Percentiles rank a stretch among this genome's conserved stretches.
phyloP scores from a whole-genome alignment of 2,113 vertebrate species.

The Gorsachius goisagi region DNA sequence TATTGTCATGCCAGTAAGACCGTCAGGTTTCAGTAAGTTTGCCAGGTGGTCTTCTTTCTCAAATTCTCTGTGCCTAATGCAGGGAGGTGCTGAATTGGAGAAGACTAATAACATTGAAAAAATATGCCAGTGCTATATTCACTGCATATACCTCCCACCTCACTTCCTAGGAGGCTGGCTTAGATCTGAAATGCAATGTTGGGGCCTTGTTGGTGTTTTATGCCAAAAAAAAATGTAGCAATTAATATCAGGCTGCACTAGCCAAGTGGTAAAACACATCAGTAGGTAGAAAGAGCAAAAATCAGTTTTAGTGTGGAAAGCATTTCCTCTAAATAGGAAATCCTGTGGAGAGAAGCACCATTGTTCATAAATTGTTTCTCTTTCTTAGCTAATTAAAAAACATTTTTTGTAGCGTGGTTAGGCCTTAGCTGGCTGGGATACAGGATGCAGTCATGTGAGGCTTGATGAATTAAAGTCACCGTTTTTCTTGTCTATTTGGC shows the following conservation, averaged over 20 bases:
- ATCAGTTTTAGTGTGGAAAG: background rate
- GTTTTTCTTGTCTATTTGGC: conserved; percentile 2
- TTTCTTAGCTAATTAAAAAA: conserved; percentile 15
- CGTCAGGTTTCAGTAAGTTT: background rate
- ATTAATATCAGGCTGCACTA: background rate
- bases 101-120: background rate
- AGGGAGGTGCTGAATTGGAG: background rate
- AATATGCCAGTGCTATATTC: background rate
- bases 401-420: background rate
- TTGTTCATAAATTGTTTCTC: conserved; percentile 23
- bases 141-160: background rate
- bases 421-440: background rate
- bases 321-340: conserved; percentile 37
- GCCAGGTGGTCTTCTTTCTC: background rate
- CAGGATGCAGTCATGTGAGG: conserved; percentile 21
- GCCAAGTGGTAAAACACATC: background rate
- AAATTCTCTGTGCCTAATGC: background rate
- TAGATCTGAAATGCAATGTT: background rate
- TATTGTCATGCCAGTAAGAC: background rate
- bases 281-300: conserved; percentile 13
- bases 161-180: background rate
- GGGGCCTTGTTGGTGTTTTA: background rate
- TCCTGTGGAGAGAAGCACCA: conserved; percentile 5
- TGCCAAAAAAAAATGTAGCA: background rate
- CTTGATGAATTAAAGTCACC: conserved; percentile 19